These are phyloP conservation scores for Acrobasis suavella DNA, from an alignment of 2,888 invertebrate species.

Conservation along the genomic window DNA sequence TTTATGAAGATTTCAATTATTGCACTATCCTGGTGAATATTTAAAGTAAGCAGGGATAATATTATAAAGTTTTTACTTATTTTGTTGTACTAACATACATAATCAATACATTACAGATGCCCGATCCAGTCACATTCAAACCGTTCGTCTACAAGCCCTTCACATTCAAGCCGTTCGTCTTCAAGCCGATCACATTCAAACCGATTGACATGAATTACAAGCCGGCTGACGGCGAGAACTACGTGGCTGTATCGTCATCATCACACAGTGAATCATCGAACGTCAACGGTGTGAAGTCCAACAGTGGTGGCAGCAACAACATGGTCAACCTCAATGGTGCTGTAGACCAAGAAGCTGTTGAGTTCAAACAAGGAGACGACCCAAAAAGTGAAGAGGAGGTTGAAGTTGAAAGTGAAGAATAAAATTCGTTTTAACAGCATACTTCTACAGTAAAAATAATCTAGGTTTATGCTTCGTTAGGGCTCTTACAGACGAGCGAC, in stretches of 20 bases:
- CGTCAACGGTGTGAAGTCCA: constrained; percentile 79
- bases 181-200: constrained; percentile 26
- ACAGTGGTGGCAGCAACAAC: constrained; percentile 77
- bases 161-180: constrained; percentile 20
- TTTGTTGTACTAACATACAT: too few relatives aligned
- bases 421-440: neutral
- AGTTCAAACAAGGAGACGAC: constrained; percentile 22
- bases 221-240: constrained; percentile 32
- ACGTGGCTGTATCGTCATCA: constrained; percentile 29
- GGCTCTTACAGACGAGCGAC: too few relatives aligned
- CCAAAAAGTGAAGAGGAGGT: neutral
- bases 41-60: too few relatives aligned
- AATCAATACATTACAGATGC: constrained; percentile 13
- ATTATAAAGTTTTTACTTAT: too few relatives aligned
- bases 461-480: too few relatives aligned
- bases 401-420: constrained; percentile 1
- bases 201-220: constrained; percentile 23
- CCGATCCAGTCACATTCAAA: constrained; percentile 19
- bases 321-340: constrained; percentile 86
- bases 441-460: too few relatives aligned
- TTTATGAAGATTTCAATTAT: too few relatives aligned
- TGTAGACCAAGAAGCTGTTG: constrained; percentile 21
- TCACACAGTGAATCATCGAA: constrained; percentile 43
- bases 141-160: constrained; percentile 15
- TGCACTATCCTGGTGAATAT: too few relatives aligned